Conservation (phyloP, 2,888 invertebrate genomes). For the Sussaba pulchella region DNA sequence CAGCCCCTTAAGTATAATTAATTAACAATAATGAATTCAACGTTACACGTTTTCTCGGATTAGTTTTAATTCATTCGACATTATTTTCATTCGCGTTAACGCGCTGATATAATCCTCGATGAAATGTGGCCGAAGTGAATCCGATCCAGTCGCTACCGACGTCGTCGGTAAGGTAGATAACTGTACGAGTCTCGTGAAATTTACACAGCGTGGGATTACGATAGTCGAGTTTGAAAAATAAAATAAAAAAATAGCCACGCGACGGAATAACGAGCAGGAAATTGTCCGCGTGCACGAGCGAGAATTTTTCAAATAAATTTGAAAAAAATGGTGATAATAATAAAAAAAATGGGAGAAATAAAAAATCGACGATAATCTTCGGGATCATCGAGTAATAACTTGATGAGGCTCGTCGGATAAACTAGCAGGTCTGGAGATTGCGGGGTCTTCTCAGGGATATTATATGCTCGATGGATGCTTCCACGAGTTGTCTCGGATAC, state of each 20-base stretch:
- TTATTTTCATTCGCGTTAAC: neutral
- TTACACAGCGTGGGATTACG: neutral
- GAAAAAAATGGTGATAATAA: slow-evolving; percentile 18
- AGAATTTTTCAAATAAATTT: too few relatives aligned
- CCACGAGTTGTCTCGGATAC: slow-evolving; percentile 32
- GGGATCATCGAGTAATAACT: slow-evolving; percentile 68
- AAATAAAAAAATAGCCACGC: neutral
- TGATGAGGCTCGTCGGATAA: slow-evolving; percentile 68
- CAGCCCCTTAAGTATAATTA: neutral
- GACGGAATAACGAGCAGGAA: too few relatives aligned
- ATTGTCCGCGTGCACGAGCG: too few relatives aligned
- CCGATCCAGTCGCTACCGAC: too few relatives aligned
- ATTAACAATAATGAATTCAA: too few relatives aligned
- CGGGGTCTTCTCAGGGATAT: slow-evolving; percentile 45
- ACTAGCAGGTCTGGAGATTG: slow-evolving; percentile 64
- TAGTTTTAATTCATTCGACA: neutral
- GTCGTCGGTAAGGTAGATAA: too few relatives aligned
- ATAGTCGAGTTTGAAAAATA: too few relatives aligned
- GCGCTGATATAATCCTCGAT: neutral
- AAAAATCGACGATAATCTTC: slow-evolving; percentile 61
- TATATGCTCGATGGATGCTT: slow-evolving; percentile 18
- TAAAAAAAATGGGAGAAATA: slow-evolving; percentile 3
- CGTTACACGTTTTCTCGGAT: neutral
- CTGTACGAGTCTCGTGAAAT: too few relatives aligned
- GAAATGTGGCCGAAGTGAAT: too few relatives aligned